Percentiles rank a stretch among this genome's conserved stretches.
phyloP scores from a whole-genome alignment of 1,140 invertebrate species.

The Brachionus angularis region DNA sequence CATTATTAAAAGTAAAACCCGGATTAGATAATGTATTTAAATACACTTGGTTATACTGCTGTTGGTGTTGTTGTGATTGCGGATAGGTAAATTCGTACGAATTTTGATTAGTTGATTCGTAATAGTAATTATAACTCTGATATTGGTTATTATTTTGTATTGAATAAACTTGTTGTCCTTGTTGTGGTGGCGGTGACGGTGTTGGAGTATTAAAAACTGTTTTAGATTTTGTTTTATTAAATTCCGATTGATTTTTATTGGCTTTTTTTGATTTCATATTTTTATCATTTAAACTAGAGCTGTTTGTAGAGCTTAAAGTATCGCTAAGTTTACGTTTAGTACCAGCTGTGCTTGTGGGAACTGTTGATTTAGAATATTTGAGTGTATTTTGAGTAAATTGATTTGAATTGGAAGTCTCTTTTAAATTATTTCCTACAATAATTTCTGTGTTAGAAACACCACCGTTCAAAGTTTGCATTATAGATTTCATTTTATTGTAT shows the following conservation, averaged over 20 bases:
- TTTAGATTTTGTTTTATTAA: too few species aligned
- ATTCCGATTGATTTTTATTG: conserved; percentile 1
- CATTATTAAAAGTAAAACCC: conserved; percentile 19
- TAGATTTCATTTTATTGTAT: conserved; percentile 39
- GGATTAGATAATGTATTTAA: not conserved
- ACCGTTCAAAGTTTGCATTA: conserved; percentile 6
- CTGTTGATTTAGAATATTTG: too few species aligned
- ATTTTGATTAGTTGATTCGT: too few species aligned
- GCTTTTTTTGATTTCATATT: not conserved
- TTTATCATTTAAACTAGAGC: not conserved
- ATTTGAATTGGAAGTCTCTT: not conserved
- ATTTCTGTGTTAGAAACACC: not conserved
- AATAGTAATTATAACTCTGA: too few species aligned
- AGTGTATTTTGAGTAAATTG: not conserved
- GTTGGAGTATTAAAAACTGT: too few species aligned
- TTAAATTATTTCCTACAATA: not conserved
- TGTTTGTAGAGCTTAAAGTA: not conserved
- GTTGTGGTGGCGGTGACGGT: conserved; percentile 9
- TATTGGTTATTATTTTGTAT: too few species aligned
- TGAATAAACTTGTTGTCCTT: too few species aligned
- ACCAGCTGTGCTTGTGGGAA: too few species aligned
- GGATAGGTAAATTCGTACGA: not conserved
- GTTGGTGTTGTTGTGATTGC: not conserved
- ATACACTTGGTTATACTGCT: not conserved
- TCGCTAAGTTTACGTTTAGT: conserved; percentile 10